Evolutionary conservation across 1,140 invertebrate genomes (phyloP).

Genomic region (Drosophila lini): DNA sequence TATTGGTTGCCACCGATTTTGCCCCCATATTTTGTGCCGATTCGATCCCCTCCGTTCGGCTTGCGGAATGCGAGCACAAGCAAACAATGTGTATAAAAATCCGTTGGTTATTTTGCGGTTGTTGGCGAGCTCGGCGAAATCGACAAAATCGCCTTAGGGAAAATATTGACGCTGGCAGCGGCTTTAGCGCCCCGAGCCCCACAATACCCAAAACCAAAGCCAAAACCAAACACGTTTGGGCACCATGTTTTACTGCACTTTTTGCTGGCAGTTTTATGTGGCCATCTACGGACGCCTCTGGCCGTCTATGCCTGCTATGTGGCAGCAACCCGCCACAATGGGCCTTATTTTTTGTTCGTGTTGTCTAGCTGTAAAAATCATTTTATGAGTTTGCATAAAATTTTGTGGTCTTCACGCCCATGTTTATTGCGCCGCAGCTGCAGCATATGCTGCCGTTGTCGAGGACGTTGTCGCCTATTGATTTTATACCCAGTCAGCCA

Average conservation of each 20-base stretch:
- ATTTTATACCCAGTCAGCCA: slow-evolving; percentile 58
- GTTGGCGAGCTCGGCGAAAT: slow-evolving; percentile 55
- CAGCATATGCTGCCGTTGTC: slow-evolving; percentile 65
- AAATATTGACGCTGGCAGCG: slow-evolving; percentile 71
- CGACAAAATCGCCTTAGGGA: slow-evolving; percentile 67
- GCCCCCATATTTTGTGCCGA: slow-evolving; percentile 34
- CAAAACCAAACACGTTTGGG: slow-evolving; percentile 50
- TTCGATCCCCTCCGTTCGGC: slow-evolving; percentile 19
- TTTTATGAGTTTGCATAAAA: slow-evolving; percentile 83
- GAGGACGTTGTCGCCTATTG: slow-evolving; percentile 63
- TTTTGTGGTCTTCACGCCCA: slow-evolving; percentile 83
- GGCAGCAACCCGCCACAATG: slow-evolving; percentile 47
- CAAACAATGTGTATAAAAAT: slow-evolving; percentile 65
- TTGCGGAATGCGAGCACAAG: slow-evolving; percentile 29
- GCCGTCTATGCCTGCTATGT: slow-evolving; percentile 39
- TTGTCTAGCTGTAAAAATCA: slow-evolving; percentile 77
- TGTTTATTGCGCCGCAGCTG: slow-evolving; percentile 69
- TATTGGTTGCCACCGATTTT: slow-evolving; percentile 58
- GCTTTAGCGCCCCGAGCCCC: slow-evolving; percentile 19
- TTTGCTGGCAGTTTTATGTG: slow-evolving; percentile 73
- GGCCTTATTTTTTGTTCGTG: slow-evolving; percentile 43
- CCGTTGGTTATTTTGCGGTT: slow-evolving; percentile 65
- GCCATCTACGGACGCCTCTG: slow-evolving; percentile 49
- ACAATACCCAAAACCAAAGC: slow-evolving; percentile 34
- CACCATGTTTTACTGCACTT: slow-evolving; percentile 72